These are phyloP conservation scores for Seladonia tumulorum DNA, from an alignment of 2,888 invertebrate genomes.

Conservation along the genomic window DNA sequence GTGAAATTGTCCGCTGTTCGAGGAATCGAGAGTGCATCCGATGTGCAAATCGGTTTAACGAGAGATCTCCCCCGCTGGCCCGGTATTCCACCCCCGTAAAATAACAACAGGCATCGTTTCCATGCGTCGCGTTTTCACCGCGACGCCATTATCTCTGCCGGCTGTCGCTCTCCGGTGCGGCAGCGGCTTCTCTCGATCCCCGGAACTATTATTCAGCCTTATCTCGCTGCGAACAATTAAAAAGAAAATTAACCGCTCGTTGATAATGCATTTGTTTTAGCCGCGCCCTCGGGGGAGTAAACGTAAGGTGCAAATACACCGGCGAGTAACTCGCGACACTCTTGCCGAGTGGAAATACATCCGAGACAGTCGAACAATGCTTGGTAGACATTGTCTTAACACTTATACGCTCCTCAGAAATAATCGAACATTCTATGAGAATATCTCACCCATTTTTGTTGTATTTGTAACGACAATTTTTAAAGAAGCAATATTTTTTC, in stretches of 20 bases:
- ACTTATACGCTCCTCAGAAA: background rate
- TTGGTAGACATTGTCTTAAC: background rate
- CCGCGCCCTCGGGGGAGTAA: background rate
- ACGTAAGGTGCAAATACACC: background rate
- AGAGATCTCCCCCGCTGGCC: conserved; percentile 55
- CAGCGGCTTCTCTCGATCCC: conserved; percentile 3
- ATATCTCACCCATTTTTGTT: background rate
- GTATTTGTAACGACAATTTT: background rate
- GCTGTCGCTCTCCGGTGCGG: conserved; percentile 15
- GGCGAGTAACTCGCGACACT: background rate
- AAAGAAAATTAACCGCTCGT: background rate
- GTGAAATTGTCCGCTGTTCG: conserved; percentile 76
- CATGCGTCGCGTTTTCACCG: conserved; percentile 70
- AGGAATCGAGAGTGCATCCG: conserved; percentile 76
- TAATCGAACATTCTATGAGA: background rate
- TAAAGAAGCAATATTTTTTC: background rate
- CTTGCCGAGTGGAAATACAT: background rate
- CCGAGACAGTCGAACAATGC: background rate
- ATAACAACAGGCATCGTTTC: conserved; percentile 78
- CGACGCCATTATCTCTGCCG: conserved; percentile 69
- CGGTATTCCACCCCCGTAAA: conserved; percentile 68
- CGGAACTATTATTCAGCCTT: conserved; percentile 21
- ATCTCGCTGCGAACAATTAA: background rate
- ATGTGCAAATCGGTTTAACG: conserved; percentile 82
- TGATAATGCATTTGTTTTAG: background rate